Conservation (phyloP, 2,888 invertebrate species). For the Dyspetes luteomarginatus region DNA sequence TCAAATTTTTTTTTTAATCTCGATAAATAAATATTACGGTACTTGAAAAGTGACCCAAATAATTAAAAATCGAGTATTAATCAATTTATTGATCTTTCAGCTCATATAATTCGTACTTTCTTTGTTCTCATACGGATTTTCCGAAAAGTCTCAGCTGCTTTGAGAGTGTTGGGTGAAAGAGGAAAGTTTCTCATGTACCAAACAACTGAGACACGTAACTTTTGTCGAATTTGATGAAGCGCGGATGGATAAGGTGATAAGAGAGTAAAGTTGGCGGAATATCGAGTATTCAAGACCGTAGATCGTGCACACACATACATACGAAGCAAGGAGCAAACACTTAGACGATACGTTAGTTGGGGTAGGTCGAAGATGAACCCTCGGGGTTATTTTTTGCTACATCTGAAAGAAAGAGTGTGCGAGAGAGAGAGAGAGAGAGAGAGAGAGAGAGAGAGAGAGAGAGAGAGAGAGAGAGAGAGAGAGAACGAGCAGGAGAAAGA, state of each 20-base stretch:
- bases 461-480: conserved; percentile 33
- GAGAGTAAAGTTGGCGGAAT: conserved; percentile 48
- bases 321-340: neutral
- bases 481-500: conserved; percentile 23
- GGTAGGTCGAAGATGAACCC: conserved; percentile 20
- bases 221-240: conserved; percentile 30
- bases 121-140: too few relatives aligned
- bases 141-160: neutral
- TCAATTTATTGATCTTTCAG: too few relatives aligned
- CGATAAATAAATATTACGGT: too few relatives aligned
- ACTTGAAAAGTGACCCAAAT: too few relatives aligned
- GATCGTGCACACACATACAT: conserved; percentile 27
- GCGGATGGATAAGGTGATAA: conserved; percentile 37
- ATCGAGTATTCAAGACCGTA: conserved; percentile 52
- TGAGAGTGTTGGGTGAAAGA: neutral
- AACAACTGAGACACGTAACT: conserved; percentile 52
- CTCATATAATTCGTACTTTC: too few relatives aligned
- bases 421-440: conserved; percentile 24
- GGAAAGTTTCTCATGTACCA: conserved; percentile 36
- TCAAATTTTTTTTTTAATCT: too few relatives aligned
- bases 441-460: conserved; percentile 36
- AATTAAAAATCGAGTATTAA: too few relatives aligned
- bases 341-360: neutral
- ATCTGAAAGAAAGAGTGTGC: neutral
- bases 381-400: conserved; percentile 1